Base-by-base conservation (phyloP, 1,140 invertebrate genomes). In the Mactra quadrangularis region DNA sequence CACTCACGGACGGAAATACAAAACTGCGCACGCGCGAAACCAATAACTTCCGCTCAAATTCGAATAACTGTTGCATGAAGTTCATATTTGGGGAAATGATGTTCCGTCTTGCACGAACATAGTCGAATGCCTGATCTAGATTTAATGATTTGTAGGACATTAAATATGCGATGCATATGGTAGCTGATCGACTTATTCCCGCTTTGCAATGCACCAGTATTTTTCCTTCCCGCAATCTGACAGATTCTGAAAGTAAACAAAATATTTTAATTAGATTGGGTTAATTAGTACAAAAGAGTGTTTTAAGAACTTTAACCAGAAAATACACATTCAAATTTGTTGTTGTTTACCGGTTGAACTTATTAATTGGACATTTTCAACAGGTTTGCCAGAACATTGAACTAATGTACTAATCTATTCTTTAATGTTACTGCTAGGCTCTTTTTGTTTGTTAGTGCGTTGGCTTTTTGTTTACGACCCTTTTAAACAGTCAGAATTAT, bases 141-240 rank as follows among this genome's bases (percentile, higher is more conserved):
- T 95, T 95, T 87, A 97, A 91, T 57, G 95, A 95, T 87, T 96
- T 96, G 92, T 97, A 96, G 87, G 96, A 95, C 97, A 99, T 99
- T 82, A 98, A 95, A 93, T 98, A 99, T n/a, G 97, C 97, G 84
- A 99, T 97, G 87, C 97, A 97, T 82, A 99, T 96, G 33, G 98
- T 99, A 60, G 97, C 97, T 82, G 97, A 98, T 79, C 98, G 95
- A 41, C 97, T 98, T 17, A 99, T 96, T 29, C 98, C 98, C 19
- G 97, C 98, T 89, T 98, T 97, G 94, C 98, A 99, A 92, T 99
- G 98, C 22, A 99, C 96, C 86, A 99, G 94, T 31, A 98, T 97
- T 87, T 96, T 96, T 35, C 95, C 95, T 75, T 95, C 95, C 52
- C 94, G 94, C 91, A 95, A 95, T 83, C 96, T 94, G 60, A 96